Conservation (phyloP, 2,797 vertebrate species). For the Balearica regulorum region DNA sequence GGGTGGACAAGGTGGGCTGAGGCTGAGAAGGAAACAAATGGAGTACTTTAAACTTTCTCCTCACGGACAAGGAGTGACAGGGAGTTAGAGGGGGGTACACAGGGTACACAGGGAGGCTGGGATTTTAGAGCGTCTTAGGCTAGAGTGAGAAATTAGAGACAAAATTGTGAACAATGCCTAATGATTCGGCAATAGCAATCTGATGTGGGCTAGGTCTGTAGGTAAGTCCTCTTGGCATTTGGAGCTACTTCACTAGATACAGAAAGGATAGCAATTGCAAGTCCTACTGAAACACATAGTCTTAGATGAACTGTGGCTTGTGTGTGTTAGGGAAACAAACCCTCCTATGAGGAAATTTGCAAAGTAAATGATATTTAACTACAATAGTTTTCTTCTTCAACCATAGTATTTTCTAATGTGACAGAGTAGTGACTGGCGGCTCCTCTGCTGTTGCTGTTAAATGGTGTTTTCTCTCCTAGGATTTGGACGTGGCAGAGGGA, state of each 20-base stretch:
- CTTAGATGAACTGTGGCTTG: background rate
- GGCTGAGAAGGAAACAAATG: background rate
- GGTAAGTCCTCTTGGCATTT: background rate
- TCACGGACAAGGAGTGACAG: background rate
- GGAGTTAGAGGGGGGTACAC: background rate
- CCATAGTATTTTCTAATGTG: background rate
- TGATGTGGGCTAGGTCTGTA: background rate
- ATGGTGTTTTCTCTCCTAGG: slow-evolving; percentile 72
- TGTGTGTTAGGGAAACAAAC: background rate
- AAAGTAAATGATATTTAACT: background rate
- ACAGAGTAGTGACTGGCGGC: background rate
- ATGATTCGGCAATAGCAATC: background rate
- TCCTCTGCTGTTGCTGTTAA: slow-evolving; percentile 43
- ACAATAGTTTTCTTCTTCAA: background rate
- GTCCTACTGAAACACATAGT: accelerated
- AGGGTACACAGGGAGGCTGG: background rate
- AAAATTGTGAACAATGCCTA: background rate
- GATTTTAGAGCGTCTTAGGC: background rate
- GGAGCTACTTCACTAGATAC: background rate
- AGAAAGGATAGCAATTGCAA: background rate
- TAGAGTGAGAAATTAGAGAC: background rate
- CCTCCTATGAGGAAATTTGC: background rate
- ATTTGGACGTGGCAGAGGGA: slow-evolving; percentile 88
- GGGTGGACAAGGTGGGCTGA: background rate
- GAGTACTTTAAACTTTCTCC: background rate